Evolutionary conservation across 2,797 vertebrate species (phyloP).

Genomic region (Gymnothorax javanicus): DNA sequence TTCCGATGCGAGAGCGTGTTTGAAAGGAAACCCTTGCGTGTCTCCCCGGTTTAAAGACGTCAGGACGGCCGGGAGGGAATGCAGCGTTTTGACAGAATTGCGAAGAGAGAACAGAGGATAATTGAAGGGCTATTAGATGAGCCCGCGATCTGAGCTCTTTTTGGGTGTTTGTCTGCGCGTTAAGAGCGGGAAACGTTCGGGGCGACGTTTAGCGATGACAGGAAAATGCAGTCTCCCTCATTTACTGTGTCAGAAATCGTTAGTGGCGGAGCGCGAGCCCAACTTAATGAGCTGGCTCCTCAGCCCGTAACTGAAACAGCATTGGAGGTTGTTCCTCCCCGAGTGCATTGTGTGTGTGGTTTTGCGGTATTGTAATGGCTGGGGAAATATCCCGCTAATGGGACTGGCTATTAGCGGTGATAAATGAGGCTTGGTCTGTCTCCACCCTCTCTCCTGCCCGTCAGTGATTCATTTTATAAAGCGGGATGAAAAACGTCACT

Average conservation of each 20-base stretch:
- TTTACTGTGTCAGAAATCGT: constrained; percentile 10
- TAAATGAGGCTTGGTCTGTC: neutral
- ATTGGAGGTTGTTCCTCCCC: neutral
- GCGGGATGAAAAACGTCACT: too few species aligned
- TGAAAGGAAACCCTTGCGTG: neutral
- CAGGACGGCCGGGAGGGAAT: constrained; percentile 49
- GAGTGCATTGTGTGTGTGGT: neutral
- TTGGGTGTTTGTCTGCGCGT: constrained; percentile 26
- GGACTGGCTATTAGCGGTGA: neutral
- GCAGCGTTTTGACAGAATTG: constrained; percentile 26
- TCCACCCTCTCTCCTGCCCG: neutral
- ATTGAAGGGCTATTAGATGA: constrained; percentile 57
- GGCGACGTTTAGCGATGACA: constrained; percentile 18
- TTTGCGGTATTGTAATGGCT: neutral
- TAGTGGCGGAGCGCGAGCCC: neutral
- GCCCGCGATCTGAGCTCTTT: constrained; percentile 57
- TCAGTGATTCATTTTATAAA: constrained; percentile 13
- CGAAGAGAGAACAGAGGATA: constrained; percentile 45
- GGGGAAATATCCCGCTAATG: constrained; percentile 12
- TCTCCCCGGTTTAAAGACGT: constrained; percentile 53
- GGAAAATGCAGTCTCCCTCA: constrained; percentile 11
- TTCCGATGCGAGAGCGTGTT: neutral
- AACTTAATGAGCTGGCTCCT: neutral
- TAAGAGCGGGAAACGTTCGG: constrained; percentile 34
- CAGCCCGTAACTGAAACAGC: constrained; percentile 1